Base-by-base conservation (phyloP, 2,888 invertebrate species). In the Electrophaes corylata region DNA sequence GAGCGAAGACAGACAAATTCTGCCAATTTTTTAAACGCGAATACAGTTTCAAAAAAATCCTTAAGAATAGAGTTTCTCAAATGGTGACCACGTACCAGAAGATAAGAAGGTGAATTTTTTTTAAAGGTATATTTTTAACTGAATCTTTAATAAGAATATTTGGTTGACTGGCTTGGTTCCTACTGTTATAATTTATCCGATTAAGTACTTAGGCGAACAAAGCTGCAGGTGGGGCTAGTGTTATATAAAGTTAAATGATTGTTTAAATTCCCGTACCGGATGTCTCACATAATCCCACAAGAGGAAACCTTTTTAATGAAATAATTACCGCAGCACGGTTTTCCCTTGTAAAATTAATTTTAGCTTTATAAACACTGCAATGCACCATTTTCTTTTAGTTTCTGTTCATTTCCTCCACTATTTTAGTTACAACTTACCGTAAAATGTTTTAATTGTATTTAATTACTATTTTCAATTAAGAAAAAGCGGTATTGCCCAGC, bases 361-460 rank as follows among this genome's bases (percentile, higher is more conserved):
- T 26, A 44, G 31, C 37, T 31, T 44, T 1, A 35, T 16, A 37
- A 41, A 43, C 26, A 39, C 59, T 60, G 64, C 62, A 66, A 37
- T 64, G 66, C 62, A 58, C 53, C 60, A 62, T 64, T 53, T 40
- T 20, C 41, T 16, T 20, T 14, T 39, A 39, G 47, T 23, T 46
- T 18, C 10, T 19, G 16, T 47, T 35, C 18, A 41, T 26, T 35
- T 39, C 8, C 16, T 35, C 16, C 4, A 29, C 10, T 10, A 29
- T 29, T 29, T 29, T 29, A 29, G 26, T 29, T 29, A 3, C 8
- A 29, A 29, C 10, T 29, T 29, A 29, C 26, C 26, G 26, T 29
- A 29, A 29, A 10, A 10, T 3, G 26, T 29, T 10, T 29, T 29
- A 10, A 29, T 6, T 29, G 26, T 29, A 26, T 26, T 26, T 26